Evolutionary conservation across 2,113 vertebrate species (phyloP), one percentile per base, ranked within the genome.

Genomic region (Hydropotes inermis): DNA sequence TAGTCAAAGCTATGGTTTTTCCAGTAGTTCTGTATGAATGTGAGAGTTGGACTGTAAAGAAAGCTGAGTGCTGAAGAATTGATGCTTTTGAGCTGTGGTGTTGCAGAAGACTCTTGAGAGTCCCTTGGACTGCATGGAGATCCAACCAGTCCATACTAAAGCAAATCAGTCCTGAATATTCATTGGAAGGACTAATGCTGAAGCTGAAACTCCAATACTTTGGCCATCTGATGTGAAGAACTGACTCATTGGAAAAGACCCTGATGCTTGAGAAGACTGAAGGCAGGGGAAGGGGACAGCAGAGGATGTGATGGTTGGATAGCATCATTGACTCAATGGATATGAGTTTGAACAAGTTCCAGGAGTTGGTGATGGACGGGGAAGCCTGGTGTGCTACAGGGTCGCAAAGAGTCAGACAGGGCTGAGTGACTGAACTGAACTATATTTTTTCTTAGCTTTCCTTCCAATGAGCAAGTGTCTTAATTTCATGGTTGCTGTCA

Each of bases 271-370:
- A n/a, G 12, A 39, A 39, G n/a, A 74, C 23, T 74, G n/a, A 74
- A 39, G 12, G 10, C n/a, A 12, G n/a, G 17, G 3, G 2, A 6
- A 39, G n/a, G n/a, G 67, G n/a, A 74, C 0, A 0, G 12, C 19
- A 74, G n/a, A 74, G 5, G 67, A 39, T 39, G 10, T 0, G 2
- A 74, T 23, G 19, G 21, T 23, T 74, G 19, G n/a, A 23, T 74
- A 1, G 19, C n/a, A 74, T 74, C 67, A 74, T 10, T 5, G 10
- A 74, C 19, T 23, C n/a, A 74, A 23, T 39, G n/a, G 67, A 74
- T 21, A 23, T 74, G 67, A 74, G 19, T 74, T 74, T 39, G 67
- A 74, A 5, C 23, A 23, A 74, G n/a, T 1, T 6, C 19, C 3
- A 5, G 67, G 19, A 23, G 10, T 74, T 39, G n/a, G 19, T 74